A percentile compares a stretch with the other conserved stretches of the same genome.
These are phyloP conservation scores for Ylistrum balloti DNA, from an alignment of 1,140 invertebrate species.

Conservation along the genomic window DNA sequence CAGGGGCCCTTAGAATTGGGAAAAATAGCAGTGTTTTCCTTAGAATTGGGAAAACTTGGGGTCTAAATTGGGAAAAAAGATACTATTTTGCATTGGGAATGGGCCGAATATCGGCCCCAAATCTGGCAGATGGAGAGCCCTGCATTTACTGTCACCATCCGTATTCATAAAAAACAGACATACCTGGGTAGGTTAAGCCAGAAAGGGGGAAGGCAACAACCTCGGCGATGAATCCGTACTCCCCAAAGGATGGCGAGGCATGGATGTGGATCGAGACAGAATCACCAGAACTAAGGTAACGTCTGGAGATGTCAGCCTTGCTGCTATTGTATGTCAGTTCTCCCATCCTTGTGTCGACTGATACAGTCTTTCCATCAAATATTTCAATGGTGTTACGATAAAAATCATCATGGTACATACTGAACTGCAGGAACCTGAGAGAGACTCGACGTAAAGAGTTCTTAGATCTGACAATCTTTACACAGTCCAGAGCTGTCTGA, in stretches of 20 bases:
- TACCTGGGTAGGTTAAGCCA: conserved; percentile 76
- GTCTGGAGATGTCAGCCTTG: conserved; percentile 51
- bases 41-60: too few species aligned
- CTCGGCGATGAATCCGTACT: conserved; percentile 99
- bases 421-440: conserved; percentile 91
- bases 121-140: too few species aligned
- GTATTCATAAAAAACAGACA: too few species aligned
- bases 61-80: too few species aligned
- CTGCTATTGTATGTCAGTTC: conserved; percentile 72
- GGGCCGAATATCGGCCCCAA: too few species aligned
- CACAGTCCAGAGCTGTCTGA: conserved; percentile 97
- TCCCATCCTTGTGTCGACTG: conserved; percentile 87
- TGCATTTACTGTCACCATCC: too few species aligned
- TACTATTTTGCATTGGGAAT: too few species aligned
- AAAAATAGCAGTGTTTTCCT: too few species aligned
- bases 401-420: conserved; percentile 96
- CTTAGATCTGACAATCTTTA: conserved; percentile 92
- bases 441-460: conserved; percentile 72
- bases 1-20: too few species aligned
- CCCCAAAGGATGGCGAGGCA: conserved; percentile 94
- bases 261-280: conserved; percentile 93
- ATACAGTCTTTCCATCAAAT: conserved; percentile 97
- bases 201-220: conserved; percentile 92
- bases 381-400: conserved; percentile 92
- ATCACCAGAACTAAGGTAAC: conserved; percentile 68